These are phyloP conservation scores for Chaetura pelagica DNA, from an alignment of 2,113 vertebrate genomes.

Conservation along the genomic window DNA sequence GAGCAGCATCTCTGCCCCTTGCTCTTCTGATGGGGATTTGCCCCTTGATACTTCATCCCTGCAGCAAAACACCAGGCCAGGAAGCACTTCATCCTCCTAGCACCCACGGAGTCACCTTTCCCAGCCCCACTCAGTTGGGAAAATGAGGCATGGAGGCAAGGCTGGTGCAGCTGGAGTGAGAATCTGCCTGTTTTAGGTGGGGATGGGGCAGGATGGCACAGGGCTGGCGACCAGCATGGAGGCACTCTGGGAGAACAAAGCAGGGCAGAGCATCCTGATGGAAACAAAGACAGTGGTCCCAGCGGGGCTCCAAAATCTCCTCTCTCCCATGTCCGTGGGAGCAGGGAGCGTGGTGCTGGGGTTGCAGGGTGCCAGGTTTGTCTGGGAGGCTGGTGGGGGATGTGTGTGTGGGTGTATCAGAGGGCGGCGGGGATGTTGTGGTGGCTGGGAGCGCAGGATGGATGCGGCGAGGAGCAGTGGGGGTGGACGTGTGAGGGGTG, in stretches of 20 bases:
- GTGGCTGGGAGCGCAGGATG: background rate
- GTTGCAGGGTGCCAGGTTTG: accelerated
- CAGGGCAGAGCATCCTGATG: background rate
- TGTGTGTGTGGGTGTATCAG: background rate
- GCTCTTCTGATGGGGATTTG: background rate
- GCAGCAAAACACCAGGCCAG: background rate
- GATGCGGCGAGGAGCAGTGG: too few relatives aligned
- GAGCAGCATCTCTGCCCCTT: accelerated
- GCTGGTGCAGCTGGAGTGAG: background rate
- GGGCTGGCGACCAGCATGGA: background rate
- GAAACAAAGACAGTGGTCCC: background rate
- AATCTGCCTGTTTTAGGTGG: background rate
- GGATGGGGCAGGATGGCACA: background rate
- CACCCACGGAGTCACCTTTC: background rate
- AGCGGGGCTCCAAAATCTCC: background rate
- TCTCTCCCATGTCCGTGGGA: accelerated
- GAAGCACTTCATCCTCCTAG: background rate
- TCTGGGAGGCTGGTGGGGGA: background rate
- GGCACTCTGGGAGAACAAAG: background rate
- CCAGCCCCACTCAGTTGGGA: background rate
- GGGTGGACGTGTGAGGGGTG: background rate
- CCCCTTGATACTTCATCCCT: background rate
- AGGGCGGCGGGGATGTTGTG: background rate
- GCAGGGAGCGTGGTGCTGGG: background rate
- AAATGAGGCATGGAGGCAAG: background rate